phyloP scores from a whole-genome alignment of 2,797 vertebrate genomes.

The Eupleurogrammus muticus region DNA sequence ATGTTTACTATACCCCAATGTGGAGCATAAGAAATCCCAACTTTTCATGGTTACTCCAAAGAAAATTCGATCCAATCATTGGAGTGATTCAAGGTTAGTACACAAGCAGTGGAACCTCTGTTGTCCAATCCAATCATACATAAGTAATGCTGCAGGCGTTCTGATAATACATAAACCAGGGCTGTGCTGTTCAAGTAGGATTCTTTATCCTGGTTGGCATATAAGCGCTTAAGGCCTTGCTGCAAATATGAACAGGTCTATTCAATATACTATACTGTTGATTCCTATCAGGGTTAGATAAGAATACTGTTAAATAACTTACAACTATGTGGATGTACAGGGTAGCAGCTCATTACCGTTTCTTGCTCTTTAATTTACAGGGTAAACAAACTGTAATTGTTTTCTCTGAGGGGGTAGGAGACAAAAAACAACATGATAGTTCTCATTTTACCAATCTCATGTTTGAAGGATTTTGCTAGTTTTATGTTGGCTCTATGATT shows the following conservation, averaged over 20 bases:
- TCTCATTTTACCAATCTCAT: conserved; percentile 11
- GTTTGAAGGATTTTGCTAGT: conserved; percentile 23
- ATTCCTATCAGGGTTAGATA: conserved; percentile 4
- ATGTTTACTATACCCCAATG: neutral
- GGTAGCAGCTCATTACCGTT: conserved; percentile 16
- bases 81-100: neutral
- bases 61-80: neutral
- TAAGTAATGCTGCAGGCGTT: neutral
- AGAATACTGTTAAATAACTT: conserved; percentile 8
- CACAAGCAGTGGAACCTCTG: conserved; percentile 3
- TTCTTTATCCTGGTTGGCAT: conserved; percentile 11
- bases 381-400: conserved; percentile 8
- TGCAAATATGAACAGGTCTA: conserved; percentile 20
- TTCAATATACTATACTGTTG: neutral
- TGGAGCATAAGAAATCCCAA: neutral
- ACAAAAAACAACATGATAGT: conserved; percentile 31
- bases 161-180: conserved; percentile 7
- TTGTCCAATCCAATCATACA: conserved; percentile 6
- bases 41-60: neutral
- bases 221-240: conserved; percentile 1
- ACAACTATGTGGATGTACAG: conserved; percentile 30
- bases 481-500: conserved; percentile 20
- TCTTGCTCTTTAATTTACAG: conserved; percentile 25
- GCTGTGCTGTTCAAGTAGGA: conserved; percentile 18
- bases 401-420: neutral